phyloP scores from a whole-genome alignment of 2,888 invertebrate genomes.

The Caradrina clavipalpis region DNA sequence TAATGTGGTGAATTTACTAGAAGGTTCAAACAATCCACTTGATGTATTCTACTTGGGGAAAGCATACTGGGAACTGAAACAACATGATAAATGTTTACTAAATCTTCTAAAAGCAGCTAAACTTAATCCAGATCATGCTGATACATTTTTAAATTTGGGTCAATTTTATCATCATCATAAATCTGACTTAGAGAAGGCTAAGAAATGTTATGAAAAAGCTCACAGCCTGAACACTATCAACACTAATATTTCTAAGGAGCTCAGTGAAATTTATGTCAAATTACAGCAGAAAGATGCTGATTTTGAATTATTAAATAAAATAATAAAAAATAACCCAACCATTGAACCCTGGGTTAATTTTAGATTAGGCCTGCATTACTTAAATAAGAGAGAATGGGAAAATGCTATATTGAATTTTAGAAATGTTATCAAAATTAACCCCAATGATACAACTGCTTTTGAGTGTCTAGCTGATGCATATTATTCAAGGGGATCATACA shows the following conservation, averaged over 20 bases:
- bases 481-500: constrained; percentile 96
- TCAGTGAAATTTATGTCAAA: constrained; percentile 94
- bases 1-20: constrained; percentile 90
- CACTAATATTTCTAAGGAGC: constrained; percentile 92
- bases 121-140: constrained; percentile 93
- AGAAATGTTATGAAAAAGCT: constrained; percentile 96
- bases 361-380: constrained; percentile 95
- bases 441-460: constrained; percentile 94
- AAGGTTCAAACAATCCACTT: constrained; percentile 84
- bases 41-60: constrained; percentile 91
- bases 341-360: constrained; percentile 95
- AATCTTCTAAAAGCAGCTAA: constrained; percentile 93
- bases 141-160: constrained; percentile 94
- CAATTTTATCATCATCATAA: constrained; percentile 92
- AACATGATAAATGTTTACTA: constrained; percentile 91
- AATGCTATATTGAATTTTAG: constrained; percentile 95
- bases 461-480: constrained; percentile 98
- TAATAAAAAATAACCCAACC: constrained; percentile 83
- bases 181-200: constrained; percentile 93
- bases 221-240: constrained; percentile 93
- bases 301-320: constrained; percentile 91
- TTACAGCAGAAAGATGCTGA: constrained; percentile 92
- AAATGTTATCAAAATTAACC: constrained; percentile 93
- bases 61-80: constrained; percentile 91
- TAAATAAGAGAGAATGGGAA: constrained; percentile 93